Base-by-base conservation (phyloP, 2,888 invertebrate species). In the Lypha dubia region DNA sequence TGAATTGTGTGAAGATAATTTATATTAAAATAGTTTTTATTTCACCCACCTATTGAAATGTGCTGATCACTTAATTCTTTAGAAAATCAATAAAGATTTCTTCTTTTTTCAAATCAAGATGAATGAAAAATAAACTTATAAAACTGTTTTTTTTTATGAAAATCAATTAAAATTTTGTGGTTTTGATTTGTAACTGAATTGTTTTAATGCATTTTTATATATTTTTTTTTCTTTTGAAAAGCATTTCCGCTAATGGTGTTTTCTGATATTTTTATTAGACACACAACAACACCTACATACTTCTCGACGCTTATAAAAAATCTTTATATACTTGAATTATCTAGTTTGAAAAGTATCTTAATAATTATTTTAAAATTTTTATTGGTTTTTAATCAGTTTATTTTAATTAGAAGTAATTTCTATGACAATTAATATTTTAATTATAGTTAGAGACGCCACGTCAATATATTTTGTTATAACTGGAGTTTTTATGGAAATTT, bases 21-120 rank as follows among this genome's bases (percentile, higher is more conserved):
- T 46, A 22, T 22, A 32, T 44, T 35, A 41, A 24, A 9, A 17
- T 13, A 15, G 13, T 73, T 60, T 49, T 15, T 22, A n/a, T 32
- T 46, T 49, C 80, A 74, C 80, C 80, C 80, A 80, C 73, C 80
- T 56, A 58, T 56, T 5, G 44, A 62, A 60, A 83, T 46, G 56
- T 60, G 82, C 73, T 84, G 84, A 84, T 80, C 76, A 63, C 68
- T 77, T 63, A 77, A 80, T 84, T 80, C 76, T 73, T 53, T 58
- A 41, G 71, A 84, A 84, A 80, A 56, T 58, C 44, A 44, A 71
- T 62, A 15, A 51, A 56, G n/a, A n/a, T n/a, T n/a, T 58, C 46
- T 60, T 5, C 24, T 51, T 41, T 51, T 22, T 38, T 51, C 8
- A 17, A 56, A 17, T 41, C 20, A 46, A 53, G 38, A 32, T 44